A percentile compares a stretch with the other conserved stretches of the same genome.
Evolutionary conservation across 2,888 invertebrate species (phyloP).

Genomic region (Drosophila falleni): DNA sequence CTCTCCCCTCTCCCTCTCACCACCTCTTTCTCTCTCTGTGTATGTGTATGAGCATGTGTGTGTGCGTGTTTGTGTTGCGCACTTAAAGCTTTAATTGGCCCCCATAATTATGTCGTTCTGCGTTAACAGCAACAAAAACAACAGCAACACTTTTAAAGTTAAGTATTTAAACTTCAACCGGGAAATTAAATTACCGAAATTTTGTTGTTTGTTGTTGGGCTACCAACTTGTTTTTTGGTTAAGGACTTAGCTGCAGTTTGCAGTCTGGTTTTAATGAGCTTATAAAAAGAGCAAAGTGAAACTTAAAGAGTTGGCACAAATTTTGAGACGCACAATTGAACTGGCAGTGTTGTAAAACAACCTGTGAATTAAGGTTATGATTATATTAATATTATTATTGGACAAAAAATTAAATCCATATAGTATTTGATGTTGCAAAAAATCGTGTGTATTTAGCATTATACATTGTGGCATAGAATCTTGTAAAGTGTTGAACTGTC

Average conservation of each 20-base stretch:
- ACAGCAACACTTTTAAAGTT: conserved; percentile 33
- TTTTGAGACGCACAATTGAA: not conserved
- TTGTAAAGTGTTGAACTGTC: too few relatives aligned
- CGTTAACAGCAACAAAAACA: conserved; percentile 18
- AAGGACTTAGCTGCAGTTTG: not conserved
- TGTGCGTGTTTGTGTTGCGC: conserved; percentile 16
- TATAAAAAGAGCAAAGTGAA: not conserved
- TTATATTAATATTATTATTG: too few relatives aligned
- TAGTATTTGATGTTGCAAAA: not conserved
- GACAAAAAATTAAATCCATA: not conserved
- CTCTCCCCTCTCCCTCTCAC: not conserved
- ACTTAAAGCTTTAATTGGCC: conserved; percentile 62
- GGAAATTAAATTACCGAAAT: not conserved
- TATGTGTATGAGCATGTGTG: conserved; percentile 2
- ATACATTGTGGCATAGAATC: too few relatives aligned
- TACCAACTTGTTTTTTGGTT: conserved; percentile 24
- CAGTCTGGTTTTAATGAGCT: conserved; percentile 5
- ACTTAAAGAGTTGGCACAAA: not conserved
- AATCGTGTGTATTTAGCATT: too few relatives aligned
- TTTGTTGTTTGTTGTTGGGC: not conserved
- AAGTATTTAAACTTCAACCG: conserved; percentile 20
- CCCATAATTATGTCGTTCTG: conserved; percentile 53
- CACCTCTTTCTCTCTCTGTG: not conserved
- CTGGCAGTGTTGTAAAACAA: conserved; percentile 10
- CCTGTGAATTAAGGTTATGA: not conserved